These are phyloP conservation scores for Arvicanthis niloticus DNA, from an alignment of 2,113 vertebrate species.

Conservation along the genomic window DNA sequence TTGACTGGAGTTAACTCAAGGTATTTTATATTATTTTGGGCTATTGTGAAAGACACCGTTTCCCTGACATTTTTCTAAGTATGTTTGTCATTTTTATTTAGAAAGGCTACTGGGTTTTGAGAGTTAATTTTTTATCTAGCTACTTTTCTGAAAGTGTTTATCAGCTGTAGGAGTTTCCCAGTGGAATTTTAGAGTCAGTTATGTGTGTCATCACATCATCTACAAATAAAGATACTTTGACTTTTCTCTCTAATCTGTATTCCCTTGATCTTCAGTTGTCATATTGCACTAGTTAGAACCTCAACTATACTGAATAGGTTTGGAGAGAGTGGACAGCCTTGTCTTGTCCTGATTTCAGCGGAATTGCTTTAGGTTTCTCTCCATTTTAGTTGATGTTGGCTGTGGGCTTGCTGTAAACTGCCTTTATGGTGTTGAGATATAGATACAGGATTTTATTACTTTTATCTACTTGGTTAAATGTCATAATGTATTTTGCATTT, in stretches of 20 bases:
- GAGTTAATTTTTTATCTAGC: background rate
- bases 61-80: background rate
- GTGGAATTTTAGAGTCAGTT: background rate
- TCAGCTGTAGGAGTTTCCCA: background rate
- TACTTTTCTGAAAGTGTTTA: background rate
- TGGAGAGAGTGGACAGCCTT: background rate
- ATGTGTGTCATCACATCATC: background rate
- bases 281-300: background rate
- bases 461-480: background rate
- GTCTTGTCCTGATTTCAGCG: background rate
- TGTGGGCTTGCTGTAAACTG: background rate
- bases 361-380: background rate
- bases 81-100: background rate
- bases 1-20: background rate
- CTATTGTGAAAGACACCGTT: background rate
- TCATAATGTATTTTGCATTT: too few species aligned
- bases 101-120: background rate
- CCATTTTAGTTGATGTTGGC: background rate
- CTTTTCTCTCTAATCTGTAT: background rate
- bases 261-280: background rate
- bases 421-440: background rate
- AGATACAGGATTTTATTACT: background rate
- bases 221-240: background rate
- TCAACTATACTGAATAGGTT: background rate
- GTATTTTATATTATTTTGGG: background rate